Evolutionary conservation across 2,888 invertebrate species (phyloP).

Genomic region (Cartodere bifasciata): DNA sequence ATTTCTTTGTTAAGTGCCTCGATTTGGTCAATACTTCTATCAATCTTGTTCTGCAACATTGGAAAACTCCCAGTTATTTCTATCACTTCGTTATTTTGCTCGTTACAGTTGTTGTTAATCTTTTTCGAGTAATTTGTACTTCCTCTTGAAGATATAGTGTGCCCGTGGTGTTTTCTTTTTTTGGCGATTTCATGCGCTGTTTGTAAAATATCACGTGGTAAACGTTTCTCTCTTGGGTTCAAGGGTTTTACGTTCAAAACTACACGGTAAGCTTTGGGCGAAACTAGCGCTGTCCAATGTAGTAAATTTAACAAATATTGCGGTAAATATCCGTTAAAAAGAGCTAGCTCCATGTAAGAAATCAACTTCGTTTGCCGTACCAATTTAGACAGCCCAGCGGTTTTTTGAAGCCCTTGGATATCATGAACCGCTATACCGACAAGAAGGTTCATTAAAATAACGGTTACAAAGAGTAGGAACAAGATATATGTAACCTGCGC

Average conservation of each 20-base stretch:
- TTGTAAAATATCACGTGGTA: conserved; percentile 67
- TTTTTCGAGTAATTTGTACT: conserved; percentile 51
- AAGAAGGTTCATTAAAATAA: conserved; percentile 73
- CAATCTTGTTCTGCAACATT: conserved; percentile 49
- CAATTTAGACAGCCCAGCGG: conserved; percentile 69
- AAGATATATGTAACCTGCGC: conserved; percentile 72
- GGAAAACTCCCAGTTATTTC: conserved; percentile 39
- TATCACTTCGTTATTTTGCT: conserved; percentile 28
- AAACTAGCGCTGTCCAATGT: conserved; percentile 65
- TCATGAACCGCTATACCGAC: conserved; percentile 83
- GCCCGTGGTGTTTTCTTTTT: conserved; percentile 55
- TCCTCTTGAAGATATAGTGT: conserved; percentile 53
- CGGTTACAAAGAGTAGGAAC: conserved; percentile 71
- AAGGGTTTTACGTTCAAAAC: conserved; percentile 72
- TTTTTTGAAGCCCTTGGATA: conserved; percentile 74
- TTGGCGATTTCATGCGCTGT: conserved; percentile 73
- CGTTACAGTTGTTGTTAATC: conserved; percentile 48
- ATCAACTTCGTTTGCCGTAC: conserved; percentile 79
- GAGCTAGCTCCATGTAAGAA: conserved; percentile 69
- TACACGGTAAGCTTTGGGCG: conserved; percentile 70
- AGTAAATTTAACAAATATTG: conserved; percentile 60
- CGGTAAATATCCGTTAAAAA: conserved; percentile 69
- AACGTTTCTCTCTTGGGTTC: conserved; percentile 68
- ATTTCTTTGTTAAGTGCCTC: conserved; percentile 55
- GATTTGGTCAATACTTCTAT: conserved; percentile 55